phyloP scores from a whole-genome alignment of 2,113 vertebrate species.

The Neotoma lepida region DNA sequence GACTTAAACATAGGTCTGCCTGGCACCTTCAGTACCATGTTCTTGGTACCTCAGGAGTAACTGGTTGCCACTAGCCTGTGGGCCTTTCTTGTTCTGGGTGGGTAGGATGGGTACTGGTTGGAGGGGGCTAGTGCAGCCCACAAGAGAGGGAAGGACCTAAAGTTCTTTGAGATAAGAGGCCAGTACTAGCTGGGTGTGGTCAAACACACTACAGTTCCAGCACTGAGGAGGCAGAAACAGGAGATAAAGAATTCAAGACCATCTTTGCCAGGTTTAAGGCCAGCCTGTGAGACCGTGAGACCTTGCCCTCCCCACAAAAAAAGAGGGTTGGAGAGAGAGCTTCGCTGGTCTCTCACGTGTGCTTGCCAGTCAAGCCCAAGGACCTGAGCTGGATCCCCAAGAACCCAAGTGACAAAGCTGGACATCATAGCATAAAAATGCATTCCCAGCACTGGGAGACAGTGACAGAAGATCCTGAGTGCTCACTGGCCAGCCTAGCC shows the following conservation, averaged over 20 bases:
- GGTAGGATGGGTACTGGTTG: too few relatives aligned
- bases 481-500: background rate
- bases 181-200: background rate
- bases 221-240: background rate
- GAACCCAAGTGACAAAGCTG: background rate
- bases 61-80: background rate
- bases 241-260: background rate
- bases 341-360: background rate
- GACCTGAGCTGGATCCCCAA: background rate
- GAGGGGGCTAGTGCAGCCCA: background rate
- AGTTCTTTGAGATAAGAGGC: background rate
- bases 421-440: background rate
- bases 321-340: background rate
- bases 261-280: background rate
- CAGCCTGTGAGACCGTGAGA: background rate
- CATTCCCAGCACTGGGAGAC: background rate
- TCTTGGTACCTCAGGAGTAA: background rate
- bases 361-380: background rate
- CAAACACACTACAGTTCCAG: background rate
- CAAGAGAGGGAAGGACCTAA: fast-evolving
- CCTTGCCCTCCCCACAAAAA: background rate
- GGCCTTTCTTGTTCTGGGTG: background rate
- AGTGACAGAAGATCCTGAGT: background rate
- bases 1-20: background rate
- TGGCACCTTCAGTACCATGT: fast-evolving